phyloP scores from a whole-genome alignment of 2,113 vertebrate species.

The Rostratula benghalensis region DNA sequence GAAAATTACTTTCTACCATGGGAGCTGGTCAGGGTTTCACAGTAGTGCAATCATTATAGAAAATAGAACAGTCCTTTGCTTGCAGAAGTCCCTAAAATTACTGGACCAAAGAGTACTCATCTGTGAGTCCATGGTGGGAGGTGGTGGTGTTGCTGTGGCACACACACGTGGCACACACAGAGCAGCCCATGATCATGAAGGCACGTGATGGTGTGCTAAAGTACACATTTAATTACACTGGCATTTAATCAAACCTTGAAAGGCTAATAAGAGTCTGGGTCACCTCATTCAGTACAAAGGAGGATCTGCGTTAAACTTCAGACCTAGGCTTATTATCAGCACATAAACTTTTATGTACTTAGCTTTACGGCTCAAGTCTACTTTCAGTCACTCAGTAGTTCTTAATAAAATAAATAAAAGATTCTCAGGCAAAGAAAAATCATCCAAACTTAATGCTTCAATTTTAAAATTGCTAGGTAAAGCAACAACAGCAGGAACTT shows the following conservation, averaged over 20 bases:
- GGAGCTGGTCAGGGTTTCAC: background rate
- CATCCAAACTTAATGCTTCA: background rate
- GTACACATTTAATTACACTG: slow-evolving; percentile 18
- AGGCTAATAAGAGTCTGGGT: background rate
- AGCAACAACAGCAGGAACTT: background rate
- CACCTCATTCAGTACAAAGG: background rate
- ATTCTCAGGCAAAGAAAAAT: background rate
- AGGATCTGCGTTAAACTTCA: background rate
- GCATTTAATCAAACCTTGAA: background rate
- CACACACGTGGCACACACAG: accelerated
- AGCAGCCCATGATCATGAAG: background rate
- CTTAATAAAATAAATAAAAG: slow-evolving; percentile 24
- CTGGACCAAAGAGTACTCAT: background rate
- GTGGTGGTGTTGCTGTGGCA: background rate
- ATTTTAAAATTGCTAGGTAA: background rate
- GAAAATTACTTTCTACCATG: background rate
- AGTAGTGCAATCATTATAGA: background rate
- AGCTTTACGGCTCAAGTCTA: background rate
- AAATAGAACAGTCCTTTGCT: background rate
- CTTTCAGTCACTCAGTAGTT: background rate
- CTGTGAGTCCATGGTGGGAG: background rate
- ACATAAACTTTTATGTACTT: background rate
- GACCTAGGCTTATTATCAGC: background rate
- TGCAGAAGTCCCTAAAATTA: background rate
- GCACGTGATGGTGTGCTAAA: background rate